phyloP scores from a whole-genome alignment of 2,113 vertebrate genomes.

The Butorides virescens region DNA sequence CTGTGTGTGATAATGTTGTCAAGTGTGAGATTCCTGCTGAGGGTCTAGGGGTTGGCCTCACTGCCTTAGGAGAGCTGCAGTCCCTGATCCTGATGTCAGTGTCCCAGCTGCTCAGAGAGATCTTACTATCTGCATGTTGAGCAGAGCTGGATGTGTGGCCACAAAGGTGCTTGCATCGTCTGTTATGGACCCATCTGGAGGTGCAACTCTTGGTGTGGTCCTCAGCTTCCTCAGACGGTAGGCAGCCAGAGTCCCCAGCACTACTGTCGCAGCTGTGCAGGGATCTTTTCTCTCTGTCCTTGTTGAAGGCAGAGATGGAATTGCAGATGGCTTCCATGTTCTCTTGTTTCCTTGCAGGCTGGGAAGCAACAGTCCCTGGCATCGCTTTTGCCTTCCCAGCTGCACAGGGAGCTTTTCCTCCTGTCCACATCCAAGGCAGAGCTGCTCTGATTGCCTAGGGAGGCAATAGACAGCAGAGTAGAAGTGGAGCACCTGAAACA shows the following conservation, averaged over 20 bases:
- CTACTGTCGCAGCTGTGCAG: neutral
- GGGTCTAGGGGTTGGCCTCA: neutral
- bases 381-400: fast-evolving
- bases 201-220: neutral
- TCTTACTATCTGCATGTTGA: neutral
- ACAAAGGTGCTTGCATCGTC: neutral
- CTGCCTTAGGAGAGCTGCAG: neutral
- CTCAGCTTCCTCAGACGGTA: neutral
- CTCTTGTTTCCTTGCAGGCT: neutral
- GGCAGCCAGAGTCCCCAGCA: neutral
- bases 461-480: neutral
- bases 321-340: neutral
- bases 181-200: neutral
- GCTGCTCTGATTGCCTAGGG: neutral
- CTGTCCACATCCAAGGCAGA: neutral
- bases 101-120: neutral
- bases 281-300: neutral
- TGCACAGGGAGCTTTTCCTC: neutral
- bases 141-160: neutral
- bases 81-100: neutral
- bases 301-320: neutral
- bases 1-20: neutral
- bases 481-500: neutral
- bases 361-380: neutral
- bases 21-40: neutral